A percentile compares a stretch with the other conserved stretches of the same genome.
Evolutionary conservation across 2,888 invertebrate species (phyloP).

Genomic region (Rhabditoides inermis): DNA sequence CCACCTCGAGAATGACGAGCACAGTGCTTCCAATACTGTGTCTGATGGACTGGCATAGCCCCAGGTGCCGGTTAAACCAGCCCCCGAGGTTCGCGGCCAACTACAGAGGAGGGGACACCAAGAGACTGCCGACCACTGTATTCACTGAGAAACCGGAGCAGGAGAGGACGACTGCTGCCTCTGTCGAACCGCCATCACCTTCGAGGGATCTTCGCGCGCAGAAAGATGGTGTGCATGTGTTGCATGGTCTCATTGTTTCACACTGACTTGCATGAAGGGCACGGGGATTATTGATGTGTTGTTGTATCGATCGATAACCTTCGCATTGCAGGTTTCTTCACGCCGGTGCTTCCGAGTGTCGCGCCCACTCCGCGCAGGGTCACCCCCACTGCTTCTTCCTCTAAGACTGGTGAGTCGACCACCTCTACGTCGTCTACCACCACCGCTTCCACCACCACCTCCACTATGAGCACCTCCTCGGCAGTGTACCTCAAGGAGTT

Average conservation of each 20-base stretch:
- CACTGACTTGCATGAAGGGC: no score
- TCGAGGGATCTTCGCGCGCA: no score
- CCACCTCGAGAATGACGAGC: constrained; percentile 17
- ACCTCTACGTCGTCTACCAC: neutral
- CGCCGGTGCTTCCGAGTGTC: constrained; percentile 38
- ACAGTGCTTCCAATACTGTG: constrained; percentile 45
- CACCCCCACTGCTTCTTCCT: constrained; percentile 8
- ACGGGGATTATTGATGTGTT: no score
- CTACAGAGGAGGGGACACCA: constrained; percentile 10
- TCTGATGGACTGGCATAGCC: constrained; percentile 47
- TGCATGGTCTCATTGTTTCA: no score
- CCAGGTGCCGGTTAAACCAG: constrained; percentile 41
- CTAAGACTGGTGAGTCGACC: constrained; percentile 1
- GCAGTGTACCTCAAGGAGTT: constrained; percentile 2
- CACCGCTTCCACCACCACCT: constrained; percentile 1
- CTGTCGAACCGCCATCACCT: no score
- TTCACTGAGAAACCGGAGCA: neutral
- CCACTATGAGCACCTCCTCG: neutral
- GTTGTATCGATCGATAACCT: no score
- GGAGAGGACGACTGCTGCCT: no score
- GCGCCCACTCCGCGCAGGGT: constrained; percentile 8
- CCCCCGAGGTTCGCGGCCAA: constrained; percentile 41
- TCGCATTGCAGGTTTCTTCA: constrained; percentile 51
- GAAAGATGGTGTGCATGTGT: no score
- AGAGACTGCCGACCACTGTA: constrained; percentile 2